Conservation (phyloP, 2,888 invertebrate genomes). For the Caenorhabditis becei region DNA sequence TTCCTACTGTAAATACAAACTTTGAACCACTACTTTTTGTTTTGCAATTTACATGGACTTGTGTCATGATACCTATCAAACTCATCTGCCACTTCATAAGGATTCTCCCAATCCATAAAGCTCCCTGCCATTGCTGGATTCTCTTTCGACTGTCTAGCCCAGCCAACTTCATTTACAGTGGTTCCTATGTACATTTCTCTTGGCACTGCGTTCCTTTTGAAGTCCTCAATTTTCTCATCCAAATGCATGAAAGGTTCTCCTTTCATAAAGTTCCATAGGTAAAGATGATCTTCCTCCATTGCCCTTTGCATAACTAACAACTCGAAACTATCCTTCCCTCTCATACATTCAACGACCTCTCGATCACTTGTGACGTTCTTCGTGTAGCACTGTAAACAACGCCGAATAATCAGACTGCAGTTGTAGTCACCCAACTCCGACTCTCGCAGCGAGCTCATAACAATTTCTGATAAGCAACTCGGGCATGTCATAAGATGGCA, state of each 20-base stretch:
- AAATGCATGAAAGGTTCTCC: conserved; percentile 48
- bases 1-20: neutral
- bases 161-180: conserved; percentile 26
- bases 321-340: conserved; percentile 16
- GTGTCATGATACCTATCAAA: conserved; percentile 30
- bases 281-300: conserved; percentile 45
- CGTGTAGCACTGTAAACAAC: conserved; percentile 35
- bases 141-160: conserved; percentile 7
- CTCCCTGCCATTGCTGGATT: conserved; percentile 41
- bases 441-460: conserved; percentile 27
- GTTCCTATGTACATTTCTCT: conserved; percentile 43
- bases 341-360: conserved; percentile 41
- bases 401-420: neutral
- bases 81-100: conserved; percentile 35
- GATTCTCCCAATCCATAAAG: conserved; percentile 56
- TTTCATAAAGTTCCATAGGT: conserved; percentile 39
- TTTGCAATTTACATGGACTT: conserved; percentile 22
- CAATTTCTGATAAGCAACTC: conserved; percentile 46
- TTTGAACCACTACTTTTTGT: neutral
- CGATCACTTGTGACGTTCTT: conserved; percentile 9
- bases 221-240: conserved; percentile 36
- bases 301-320: conserved; percentile 34
- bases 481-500: conserved; percentile 25
- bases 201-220: conserved; percentile 21
- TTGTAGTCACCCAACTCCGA: conserved; percentile 23